Conservation (phyloP, 2,113 vertebrate genomes). For the Cacatua alba region DNA sequence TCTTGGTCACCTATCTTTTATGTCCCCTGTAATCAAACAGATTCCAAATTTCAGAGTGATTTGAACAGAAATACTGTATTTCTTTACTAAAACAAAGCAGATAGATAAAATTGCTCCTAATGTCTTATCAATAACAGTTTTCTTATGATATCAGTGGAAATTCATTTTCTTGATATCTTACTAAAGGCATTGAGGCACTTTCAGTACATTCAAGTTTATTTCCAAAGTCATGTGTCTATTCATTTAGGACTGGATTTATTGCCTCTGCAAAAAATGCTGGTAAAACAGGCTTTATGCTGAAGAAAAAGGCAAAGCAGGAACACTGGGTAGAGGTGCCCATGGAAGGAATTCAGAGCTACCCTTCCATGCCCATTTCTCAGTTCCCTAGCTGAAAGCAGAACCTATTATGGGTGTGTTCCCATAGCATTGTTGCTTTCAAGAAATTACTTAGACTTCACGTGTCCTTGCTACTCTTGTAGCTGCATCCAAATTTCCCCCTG, state of each 20-base stretch:
- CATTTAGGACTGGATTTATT: not conserved
- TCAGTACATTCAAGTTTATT: not conserved
- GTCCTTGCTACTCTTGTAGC: not conserved
- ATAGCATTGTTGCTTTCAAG: not conserved
- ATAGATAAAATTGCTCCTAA: not conserved
- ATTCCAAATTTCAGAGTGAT: not conserved
- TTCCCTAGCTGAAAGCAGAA: not conserved
- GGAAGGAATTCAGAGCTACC: not conserved
- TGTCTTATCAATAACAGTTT: not conserved
- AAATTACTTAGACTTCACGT: not conserved
- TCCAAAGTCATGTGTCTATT: not conserved
- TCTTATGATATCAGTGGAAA: not conserved
- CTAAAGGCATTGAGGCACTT: not conserved
- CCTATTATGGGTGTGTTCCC: not conserved
- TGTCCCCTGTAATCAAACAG: not conserved
- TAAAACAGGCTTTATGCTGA: not conserved
- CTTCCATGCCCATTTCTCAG: not conserved
- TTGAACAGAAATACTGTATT: not conserved
- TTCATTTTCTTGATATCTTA: not conserved
- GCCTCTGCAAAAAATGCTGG: not conserved
- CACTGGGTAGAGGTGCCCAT: not conserved
- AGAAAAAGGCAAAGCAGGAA: not conserved
- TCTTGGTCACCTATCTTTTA: slow-evolving; percentile 2
- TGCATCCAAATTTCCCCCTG: not conserved
- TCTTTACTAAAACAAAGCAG: not conserved